Evolutionary conservation across 2,113 vertebrate genomes (phyloP), one percentile per base, ranked within the genome.

Genomic region (Petrocephalus zakoni): DNA sequence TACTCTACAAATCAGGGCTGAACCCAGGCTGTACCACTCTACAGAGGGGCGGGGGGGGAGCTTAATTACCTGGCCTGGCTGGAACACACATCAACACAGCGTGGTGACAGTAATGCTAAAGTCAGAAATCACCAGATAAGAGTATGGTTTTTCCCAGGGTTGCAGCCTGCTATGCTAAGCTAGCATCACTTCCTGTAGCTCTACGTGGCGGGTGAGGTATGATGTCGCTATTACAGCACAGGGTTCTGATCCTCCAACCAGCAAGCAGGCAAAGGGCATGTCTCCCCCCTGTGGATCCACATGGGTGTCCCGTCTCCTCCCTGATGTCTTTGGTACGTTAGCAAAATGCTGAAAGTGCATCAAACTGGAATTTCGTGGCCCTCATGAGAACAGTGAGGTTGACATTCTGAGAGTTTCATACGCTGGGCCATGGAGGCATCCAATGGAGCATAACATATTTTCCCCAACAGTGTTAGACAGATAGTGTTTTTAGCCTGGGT

Each of bases 1-100:
- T 89, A 93, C 88, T 55, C 92, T 91, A 88, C 90, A 91, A 92
- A 89, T 0, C 3, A 85, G 46, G 15, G 53, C 88, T 90, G 92
- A 89, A 89, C 87, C 90, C 91, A 64, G 37, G 56, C 53, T 42
- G 25, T 42, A 58, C 52, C 68, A 55, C 51, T 47, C 68, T 52
- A 29, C 51, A 42, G 68, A 42, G 47, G 4, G 58, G 22, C 17
- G 53, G 29, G 5, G 22, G 42, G 87, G 89, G 90, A 89, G 91
- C 61, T 88, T 91, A 91, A 94, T 91, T 91, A 90, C 89, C 58
- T 55, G 83, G 72, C 75, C 37, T 46, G 75, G 64, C 53, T 53
- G 29, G 19, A 68, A 68, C 1, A n/a, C n/a, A 29, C 25, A n/a
- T 13, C 61, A 68, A 29, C 61, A 68, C 61, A 68, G 61, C n/a